A percentile compares a stretch with the other conserved stretches of the same genome.
Evolutionary conservation across 2,888 invertebrate species (phyloP).

Genomic region (Drosophila flavopinicola): DNA sequence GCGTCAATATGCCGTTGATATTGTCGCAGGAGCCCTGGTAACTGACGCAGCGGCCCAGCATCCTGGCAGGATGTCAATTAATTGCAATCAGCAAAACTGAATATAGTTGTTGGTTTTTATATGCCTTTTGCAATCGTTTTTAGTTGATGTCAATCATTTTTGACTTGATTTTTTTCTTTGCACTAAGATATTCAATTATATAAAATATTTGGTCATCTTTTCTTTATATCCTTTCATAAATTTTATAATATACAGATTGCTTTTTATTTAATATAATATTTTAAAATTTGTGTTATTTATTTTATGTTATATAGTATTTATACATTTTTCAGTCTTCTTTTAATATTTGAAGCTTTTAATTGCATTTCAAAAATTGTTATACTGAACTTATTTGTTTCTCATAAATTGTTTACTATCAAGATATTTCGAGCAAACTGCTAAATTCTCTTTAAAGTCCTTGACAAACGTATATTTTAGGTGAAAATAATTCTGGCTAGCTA

Average conservation of each 20-base stretch:
- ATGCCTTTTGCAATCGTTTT: neutral
- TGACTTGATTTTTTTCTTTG: neutral
- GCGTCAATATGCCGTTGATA: constrained; percentile 85
- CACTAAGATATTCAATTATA: neutral
- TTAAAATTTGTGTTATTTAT: too few relatives aligned
- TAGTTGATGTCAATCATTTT: neutral
- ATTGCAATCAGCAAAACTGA: constrained; percentile 8
- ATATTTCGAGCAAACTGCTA: neutral
- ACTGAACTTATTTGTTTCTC: too few relatives aligned
- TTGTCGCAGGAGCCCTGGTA: constrained; percentile 92
- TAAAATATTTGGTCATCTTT: neutral
- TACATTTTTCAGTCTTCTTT: too few relatives aligned
- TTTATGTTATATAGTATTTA: too few relatives aligned
- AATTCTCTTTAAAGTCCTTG: too few relatives aligned
- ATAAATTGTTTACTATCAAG: neutral
- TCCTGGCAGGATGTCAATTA: constrained; percentile 47
- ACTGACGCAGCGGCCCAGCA: constrained; percentile 84
- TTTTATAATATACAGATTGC: too few relatives aligned
- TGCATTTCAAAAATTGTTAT: constrained; percentile 3
- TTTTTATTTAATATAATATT: neutral
- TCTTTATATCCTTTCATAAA: too few relatives aligned
- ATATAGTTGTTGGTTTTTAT: constrained; percentile 1
- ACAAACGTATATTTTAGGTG: too few relatives aligned
- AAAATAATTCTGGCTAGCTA: too few relatives aligned
- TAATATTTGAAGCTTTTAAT: too few relatives aligned